Base-by-base conservation (phyloP, 37 sponge, comb jelly and placozoan genomes). In the Cliona cf. orientalis region DNA sequence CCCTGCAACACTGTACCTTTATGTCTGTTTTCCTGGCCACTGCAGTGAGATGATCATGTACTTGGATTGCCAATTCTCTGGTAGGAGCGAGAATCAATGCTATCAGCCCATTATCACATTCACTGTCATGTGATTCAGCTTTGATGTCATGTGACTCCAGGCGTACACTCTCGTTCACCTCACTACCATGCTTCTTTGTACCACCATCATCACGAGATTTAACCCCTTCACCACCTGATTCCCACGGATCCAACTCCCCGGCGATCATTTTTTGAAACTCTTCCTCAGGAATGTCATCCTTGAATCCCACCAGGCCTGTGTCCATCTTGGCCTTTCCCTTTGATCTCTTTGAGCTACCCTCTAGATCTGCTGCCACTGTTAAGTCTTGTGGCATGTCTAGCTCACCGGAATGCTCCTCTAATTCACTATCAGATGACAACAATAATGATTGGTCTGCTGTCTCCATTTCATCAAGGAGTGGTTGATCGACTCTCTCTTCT, bases 11-110 rank as follows among this genome's bases (percentile, higher is more conserved):
- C 28, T 43, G 29, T 36, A 95, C 95, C 91, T 86, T 81, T 14
- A 96, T 84, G 4, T 40, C 71, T 22, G 99, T 99, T 76, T 89
- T 78, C 64, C 88, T 87, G 21, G 93, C 84, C 22, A 86, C 94
- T 3, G 89, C 75, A 32, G 38, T 37, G 29, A 99, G 61, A 71
- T 97, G 97, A 33, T 79, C 74, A 4, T 82, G 72, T 1, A 99
- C 90, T 77, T 99, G 99, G 3, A 97, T 39, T 0, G 95, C 97
- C 32, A 99, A 78, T 75, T 99, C 99, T 40, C 99, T 66, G 33
- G 97, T 97, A 23, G 99, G 99, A 1, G 84, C 77, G 34, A 99
- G 72, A 5, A 99, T 87, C 32, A 99, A 74, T 0, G 95, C 97
- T 40, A 76, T 28, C 0, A 89, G 86, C 21, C 43, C 68, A 1